Conservation (phyloP, 2,888 invertebrate genomes). For the Hydrotaea cyrtoneurina region DNA sequence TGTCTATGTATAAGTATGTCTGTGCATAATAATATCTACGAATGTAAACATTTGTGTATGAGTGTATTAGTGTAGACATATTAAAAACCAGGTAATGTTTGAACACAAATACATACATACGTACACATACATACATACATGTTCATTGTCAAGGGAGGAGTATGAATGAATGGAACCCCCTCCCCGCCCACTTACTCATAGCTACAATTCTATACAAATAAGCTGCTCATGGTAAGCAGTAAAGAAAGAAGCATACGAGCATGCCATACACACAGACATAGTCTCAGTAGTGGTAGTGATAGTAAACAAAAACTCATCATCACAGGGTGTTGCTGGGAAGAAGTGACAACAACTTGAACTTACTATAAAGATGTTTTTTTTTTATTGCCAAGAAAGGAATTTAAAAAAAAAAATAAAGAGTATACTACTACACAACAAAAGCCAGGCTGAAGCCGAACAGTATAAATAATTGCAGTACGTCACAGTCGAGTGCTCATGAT, state of each 20-base stretch:
- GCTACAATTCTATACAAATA: slow-evolving; percentile 13
- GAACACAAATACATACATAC: background rate
- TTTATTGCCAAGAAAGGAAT: too few species aligned
- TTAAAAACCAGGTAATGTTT: slow-evolving; percentile 22
- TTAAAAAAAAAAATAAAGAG: too few species aligned
- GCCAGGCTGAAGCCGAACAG: too few species aligned
- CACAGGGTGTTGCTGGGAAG: background rate
- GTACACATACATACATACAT: background rate
- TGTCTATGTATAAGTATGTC: background rate
- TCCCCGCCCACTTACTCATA: background rate
- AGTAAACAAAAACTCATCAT: background rate
- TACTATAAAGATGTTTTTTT: too few species aligned
- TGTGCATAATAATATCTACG: background rate
- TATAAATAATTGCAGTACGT: too few species aligned
- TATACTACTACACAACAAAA: too few species aligned
- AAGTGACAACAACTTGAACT: slow-evolving; percentile 52
- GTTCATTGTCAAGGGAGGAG: background rate
- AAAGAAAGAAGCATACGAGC: background rate
- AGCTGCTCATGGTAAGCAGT: background rate
- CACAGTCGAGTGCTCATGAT: too few species aligned
- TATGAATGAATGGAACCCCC: background rate
- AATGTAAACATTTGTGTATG: background rate
- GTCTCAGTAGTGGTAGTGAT: background rate
- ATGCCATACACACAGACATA: background rate
- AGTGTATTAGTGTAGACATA: background rate